A percentile compares a stretch with the other conserved stretches of the same genome.
These are phyloP conservation scores for Leptinotarsa peninsularis DNA, from an alignment of 2,888 invertebrate species.

Conservation along the genomic window DNA sequence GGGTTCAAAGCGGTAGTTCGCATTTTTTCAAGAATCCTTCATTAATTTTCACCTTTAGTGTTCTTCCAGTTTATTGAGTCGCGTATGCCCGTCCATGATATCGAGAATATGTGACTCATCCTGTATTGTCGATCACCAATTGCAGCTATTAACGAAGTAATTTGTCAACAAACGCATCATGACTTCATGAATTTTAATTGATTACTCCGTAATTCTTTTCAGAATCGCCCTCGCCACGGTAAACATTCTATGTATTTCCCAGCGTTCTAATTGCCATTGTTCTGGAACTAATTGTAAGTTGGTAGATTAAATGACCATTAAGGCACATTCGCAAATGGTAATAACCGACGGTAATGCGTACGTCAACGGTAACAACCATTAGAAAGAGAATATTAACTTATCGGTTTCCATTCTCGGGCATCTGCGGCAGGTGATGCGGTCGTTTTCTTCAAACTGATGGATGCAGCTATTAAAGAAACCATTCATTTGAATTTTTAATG, in stretches of 20 bases:
- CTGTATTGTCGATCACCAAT: background rate
- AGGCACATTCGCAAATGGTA: slow-evolving; percentile 6
- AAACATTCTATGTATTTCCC: background rate
- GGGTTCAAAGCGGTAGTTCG: too few species aligned
- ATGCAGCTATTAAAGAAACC: slow-evolving; percentile 35
- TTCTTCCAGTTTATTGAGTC: too few species aligned
- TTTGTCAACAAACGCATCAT: background rate
- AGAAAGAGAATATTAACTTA: slow-evolving; percentile 15
- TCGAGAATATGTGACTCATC: too few species aligned
- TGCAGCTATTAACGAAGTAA: background rate
- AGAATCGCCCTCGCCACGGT: background rate
- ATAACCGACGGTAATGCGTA: background rate
- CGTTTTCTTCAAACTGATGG: slow-evolving; percentile 37
- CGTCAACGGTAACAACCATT: slow-evolving; percentile 13
- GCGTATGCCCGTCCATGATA: too few species aligned
- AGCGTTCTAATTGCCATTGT: background rate
- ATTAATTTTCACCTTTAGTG: too few species aligned
- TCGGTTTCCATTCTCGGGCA: slow-evolving; percentile 33
- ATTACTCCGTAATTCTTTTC: background rate
- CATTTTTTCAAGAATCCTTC: too few species aligned
- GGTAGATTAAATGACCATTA: background rate
- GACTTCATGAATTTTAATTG: slow-evolving; percentile 13
- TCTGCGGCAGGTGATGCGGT: slow-evolving; percentile 44
- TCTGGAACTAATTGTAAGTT: background rate
- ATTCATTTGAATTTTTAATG: slow-evolving; percentile 29